Conservation (phyloP, 2,888 invertebrate genomes). For the Belgica antarctica region DNA sequence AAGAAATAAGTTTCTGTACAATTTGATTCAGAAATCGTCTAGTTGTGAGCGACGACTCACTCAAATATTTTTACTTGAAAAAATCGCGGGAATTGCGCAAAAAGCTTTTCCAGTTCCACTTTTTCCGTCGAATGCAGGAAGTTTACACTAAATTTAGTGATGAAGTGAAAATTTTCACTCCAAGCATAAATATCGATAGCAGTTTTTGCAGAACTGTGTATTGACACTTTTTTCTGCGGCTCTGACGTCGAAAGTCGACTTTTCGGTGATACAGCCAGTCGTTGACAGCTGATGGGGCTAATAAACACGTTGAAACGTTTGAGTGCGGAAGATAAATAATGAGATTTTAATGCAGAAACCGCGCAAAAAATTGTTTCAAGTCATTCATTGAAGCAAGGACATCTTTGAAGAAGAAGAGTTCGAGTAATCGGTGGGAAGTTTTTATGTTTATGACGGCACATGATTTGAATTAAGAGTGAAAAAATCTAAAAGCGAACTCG, state of each 20-base stretch:
- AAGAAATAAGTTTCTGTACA: constrained; percentile 2
- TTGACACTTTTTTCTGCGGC: constrained; percentile 1
- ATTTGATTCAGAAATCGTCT: not conserved
- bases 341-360: not conserved
- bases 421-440: not conserved
- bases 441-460: too few species aligned
- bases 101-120: not conserved
- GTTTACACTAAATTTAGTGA: constrained; percentile 15
- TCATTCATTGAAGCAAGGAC: not conserved
- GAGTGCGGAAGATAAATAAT: constrained; percentile 25
- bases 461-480: not conserved
- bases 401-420: not conserved
- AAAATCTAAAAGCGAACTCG: not conserved
- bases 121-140: not conserved
- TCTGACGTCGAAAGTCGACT: not conserved
- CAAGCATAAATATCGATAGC: constrained; percentile 9
- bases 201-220: too few species aligned
- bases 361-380: not conserved
- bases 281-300: constrained; percentile 3
- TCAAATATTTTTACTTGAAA: not conserved
- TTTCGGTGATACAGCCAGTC: not conserved
- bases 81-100: not conserved
- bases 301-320: constrained; percentile 22
- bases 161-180: not conserved
- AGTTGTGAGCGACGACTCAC: not conserved